phyloP scores from a whole-genome alignment of 2,888 invertebrate species.

The Tenthredo mesomela region DNA sequence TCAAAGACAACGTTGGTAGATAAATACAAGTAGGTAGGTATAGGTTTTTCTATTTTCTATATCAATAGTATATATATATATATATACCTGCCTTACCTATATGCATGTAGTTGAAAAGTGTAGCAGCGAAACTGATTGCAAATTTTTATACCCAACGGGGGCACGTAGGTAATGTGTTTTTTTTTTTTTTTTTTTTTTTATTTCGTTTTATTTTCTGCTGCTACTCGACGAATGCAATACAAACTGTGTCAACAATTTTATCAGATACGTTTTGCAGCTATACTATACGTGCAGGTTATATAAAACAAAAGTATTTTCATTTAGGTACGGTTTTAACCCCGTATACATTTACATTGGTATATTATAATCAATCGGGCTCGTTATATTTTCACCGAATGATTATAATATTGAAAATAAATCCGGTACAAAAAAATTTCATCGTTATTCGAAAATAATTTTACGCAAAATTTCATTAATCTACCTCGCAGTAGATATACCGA shows the following conservation, averaged over 20 bases:
- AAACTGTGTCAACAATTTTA: constrained; percentile 30
- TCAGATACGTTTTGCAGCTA: neutral
- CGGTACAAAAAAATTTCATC: neutral
- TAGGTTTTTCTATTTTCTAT: neutral
- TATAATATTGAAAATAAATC: neutral
- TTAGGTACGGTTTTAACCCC: neutral
- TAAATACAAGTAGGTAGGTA: neutral
- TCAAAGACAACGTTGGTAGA: neutral
- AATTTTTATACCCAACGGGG: neutral
- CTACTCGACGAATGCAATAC: neutral
- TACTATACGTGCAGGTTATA: neutral
- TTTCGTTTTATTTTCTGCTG: neutral
- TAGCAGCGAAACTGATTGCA: neutral
- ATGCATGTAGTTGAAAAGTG: neutral
- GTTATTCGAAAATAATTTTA: neutral
- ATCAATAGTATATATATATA: neutral
- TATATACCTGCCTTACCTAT: neutral
- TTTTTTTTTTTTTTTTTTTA: neutral
- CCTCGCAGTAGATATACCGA: neutral
- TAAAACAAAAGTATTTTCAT: constrained; percentile 10
- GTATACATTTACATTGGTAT: neutral
- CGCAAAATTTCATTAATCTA: constrained; percentile 14
- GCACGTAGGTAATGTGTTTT: neutral
- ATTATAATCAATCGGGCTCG: neutral
- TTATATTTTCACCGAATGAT: neutral